Base-by-base conservation (phyloP, 2,797 vertebrate species). In the Microctenopoma lineatum region DNA sequence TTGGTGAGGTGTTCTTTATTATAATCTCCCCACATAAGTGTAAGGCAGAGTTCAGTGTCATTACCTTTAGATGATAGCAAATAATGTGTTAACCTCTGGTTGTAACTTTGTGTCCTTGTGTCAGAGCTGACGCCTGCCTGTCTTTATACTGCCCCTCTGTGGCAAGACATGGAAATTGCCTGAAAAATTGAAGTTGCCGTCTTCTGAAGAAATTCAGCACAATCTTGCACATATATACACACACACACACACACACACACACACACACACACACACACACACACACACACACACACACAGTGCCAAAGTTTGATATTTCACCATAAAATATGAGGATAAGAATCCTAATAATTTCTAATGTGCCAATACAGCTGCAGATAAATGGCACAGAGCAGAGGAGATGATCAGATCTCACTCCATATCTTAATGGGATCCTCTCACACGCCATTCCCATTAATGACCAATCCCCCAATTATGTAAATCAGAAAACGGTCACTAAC, bases 401-500 rank as follows among this genome's bases (percentile, higher is more conserved):
- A 89, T 81, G 88, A 92, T 92, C 91, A 90, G 89, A 93, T 93
- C 89, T 90, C 88, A 83, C 89, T 92, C 85, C 89, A 89, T 92
- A 92, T 93, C 92, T 93, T 92, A 93, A 93, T 93, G 85, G 90
- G 90, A 93, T 93, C 91, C 92, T 92, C 91, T 92, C 85, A 88
- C 84, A 64, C 70, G 76, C 87, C 84, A 84, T 92, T 79, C 87
- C 91, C 80, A 92, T 94, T 94, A 92, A 92, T 88, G 91, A 89
- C 88, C 89, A 90, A 84, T 86, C 84, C 80, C 81, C 82, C 91
- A 93, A 94, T 94, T 94, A 94, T 94, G 93, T 90, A 94, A 94
- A 94, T 95, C 80, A 84, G 82, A 85, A 75, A 79, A 60, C 76
- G 74, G 78, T 76, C 88, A 90, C 86, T 87, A 90, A 86, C 87